Evolutionary conservation across 2,888 invertebrate species (phyloP).

Genomic region (Epirrhoe tristata): DNA sequence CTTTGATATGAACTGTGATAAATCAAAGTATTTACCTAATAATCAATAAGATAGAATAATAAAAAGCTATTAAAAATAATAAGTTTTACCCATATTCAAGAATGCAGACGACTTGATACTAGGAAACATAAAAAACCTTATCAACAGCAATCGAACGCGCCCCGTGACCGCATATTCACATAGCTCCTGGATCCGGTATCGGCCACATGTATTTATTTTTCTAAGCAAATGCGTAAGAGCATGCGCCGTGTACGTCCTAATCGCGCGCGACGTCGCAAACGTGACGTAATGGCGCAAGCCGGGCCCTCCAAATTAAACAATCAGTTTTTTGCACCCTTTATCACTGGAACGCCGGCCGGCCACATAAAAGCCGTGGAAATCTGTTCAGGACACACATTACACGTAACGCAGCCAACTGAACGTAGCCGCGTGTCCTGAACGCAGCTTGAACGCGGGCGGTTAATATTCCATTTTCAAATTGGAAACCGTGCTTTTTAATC

Average conservation of each 20-base stretch:
- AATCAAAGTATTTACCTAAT: too few species aligned
- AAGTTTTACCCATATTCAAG: too few species aligned
- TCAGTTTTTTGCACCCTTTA: conserved; percentile 83
- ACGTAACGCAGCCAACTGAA: conserved; percentile 78
- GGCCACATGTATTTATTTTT: conserved; percentile 81
- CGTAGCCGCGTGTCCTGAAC: conserved; percentile 70
- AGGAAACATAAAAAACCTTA: conserved; percentile 36
- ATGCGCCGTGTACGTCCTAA: conserved; percentile 71
- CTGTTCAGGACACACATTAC: conserved; percentile 82
- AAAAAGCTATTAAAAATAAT: too few species aligned
- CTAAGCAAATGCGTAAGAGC: conserved; percentile 75
- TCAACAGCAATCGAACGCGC: conserved; percentile 31
- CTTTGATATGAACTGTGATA: too few species aligned
- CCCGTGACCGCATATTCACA: conserved; percentile 66
- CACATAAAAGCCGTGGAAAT: conserved; percentile 82
- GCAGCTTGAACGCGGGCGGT: conserved; percentile 49
- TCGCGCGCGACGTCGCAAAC: conserved; percentile 70
- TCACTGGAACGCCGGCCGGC: conserved; percentile 75
- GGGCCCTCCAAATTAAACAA: conserved; percentile 79
- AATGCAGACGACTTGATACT: conserved; percentile 5
- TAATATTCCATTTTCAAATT: conserved; percentile 52
- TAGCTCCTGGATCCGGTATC: conserved; percentile 74
- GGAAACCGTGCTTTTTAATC: conserved; percentile 35
- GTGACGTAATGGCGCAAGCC: conserved; percentile 73
- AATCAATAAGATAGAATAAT: too few species aligned